Percentiles rank a stretch among this genome's conserved stretches.
These are phyloP conservation scores for Sinhomidia bicolor DNA, from an alignment of 2,888 invertebrate species.

Conservation along the genomic window DNA sequence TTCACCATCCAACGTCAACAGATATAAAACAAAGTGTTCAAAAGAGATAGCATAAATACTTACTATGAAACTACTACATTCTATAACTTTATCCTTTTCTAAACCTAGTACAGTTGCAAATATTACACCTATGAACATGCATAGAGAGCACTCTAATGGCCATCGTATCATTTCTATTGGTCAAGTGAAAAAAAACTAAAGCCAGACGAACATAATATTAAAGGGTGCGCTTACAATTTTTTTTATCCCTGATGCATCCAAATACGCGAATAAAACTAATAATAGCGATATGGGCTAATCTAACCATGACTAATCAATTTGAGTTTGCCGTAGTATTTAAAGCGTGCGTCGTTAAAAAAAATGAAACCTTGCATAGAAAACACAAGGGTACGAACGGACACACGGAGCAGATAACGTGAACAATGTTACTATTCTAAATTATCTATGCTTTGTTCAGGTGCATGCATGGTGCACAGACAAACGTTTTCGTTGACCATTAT, in stretches of 20 bases:
- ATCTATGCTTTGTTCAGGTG: not conserved
- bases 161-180: not conserved
- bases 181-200: conserved; percentile 28
- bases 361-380: conserved; percentile 11
- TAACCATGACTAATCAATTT: conserved; percentile 53
- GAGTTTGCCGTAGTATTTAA: not conserved
- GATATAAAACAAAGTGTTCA: no score
- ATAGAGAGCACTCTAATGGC: not conserved
- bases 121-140: no score
- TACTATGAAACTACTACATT: no score
- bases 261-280: not conserved
- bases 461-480: not conserved
- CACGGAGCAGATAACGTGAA: not conserved
- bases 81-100: no score
- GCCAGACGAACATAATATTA: not conserved
- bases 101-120: no score
- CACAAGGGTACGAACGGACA: not conserved
- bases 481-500: not conserved
- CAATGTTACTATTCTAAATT: not conserved
- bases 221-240: not conserved
- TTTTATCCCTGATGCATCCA: not conserved
- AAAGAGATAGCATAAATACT: no score
- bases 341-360: not conserved
- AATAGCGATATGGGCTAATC: conserved; percentile 44
- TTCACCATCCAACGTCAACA: no score